Percentiles rank a stretch among this genome's conserved stretches.
These are phyloP conservation scores for Numenius arquata DNA, from an alignment of 2,113 vertebrate genomes.

Conservation along the genomic window DNA sequence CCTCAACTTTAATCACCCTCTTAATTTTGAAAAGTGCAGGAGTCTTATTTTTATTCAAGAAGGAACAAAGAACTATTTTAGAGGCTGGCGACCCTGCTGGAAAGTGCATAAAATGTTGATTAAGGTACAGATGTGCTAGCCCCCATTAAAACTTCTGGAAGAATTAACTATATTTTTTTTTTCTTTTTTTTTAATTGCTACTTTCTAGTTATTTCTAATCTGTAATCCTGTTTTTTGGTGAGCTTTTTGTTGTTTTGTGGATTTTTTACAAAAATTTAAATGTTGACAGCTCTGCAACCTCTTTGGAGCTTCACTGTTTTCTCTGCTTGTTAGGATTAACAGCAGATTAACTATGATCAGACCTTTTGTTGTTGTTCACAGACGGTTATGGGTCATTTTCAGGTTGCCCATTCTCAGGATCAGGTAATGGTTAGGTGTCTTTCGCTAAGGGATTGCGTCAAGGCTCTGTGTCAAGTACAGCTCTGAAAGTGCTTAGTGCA, in stretches of 20 bases:
- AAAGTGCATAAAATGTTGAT: neutral
- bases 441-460: neutral
- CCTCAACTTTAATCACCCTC: neutral
- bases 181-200: neutral
- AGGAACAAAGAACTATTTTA: neutral
- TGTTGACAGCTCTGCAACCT: neutral
- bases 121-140: neutral
- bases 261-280: neutral
- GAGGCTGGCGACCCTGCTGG: neutral
- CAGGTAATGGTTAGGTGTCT: rapidly evolving
- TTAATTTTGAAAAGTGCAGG: neutral
- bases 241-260: neutral
- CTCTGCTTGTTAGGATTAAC: neutral
- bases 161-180: neutral
- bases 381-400: neutral
- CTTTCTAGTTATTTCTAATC: neutral
- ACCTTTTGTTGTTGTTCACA: neutral
- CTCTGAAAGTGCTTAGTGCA: neutral
- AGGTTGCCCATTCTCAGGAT: neutral
- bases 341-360: neutral
- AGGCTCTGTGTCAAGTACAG: neutral
- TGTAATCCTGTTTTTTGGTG: neutral
- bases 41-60: neutral
- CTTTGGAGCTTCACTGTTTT: neutral
- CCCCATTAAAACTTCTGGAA: neutral